Percentiles rank a stretch among this genome's conserved stretches.
These are phyloP conservation scores for Amorpha juglandis DNA, from an alignment of 2,888 invertebrate genomes.

Conservation along the genomic window DNA sequence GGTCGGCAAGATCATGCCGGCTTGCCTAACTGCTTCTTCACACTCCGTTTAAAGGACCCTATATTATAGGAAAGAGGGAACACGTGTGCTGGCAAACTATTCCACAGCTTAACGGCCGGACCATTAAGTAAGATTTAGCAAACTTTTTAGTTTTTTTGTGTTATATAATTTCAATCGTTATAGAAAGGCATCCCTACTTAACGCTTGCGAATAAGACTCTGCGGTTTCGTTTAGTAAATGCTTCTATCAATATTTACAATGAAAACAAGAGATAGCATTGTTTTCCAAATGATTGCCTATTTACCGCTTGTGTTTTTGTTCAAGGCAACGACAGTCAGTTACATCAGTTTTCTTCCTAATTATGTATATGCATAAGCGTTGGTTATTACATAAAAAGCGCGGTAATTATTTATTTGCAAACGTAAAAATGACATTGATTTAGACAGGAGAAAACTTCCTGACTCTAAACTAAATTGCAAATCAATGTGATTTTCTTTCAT, in stretches of 20 bases:
- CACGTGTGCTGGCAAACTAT: no score
- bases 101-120: no score
- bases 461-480: background rate
- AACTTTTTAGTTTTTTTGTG: background rate
- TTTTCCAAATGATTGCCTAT: slow-evolving; percentile 27
- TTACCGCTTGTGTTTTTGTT: background rate
- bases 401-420: slow-evolving; percentile 4
- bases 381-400: background rate
- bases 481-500: background rate
- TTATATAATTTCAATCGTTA: background rate
- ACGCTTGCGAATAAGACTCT: background rate
- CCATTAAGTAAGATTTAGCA: no score
- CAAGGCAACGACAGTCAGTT: slow-evolving; percentile 7
- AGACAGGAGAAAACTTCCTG: background rate
- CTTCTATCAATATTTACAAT: slow-evolving; percentile 23
- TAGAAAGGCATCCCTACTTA: slow-evolving; percentile 21
- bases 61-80: no score
- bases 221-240: background rate
- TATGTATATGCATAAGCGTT: background rate
- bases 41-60: no score
- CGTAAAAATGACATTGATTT: background rate
- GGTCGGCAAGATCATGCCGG: no score
- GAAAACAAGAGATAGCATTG: slow-evolving; percentile 39
- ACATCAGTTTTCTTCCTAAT: background rate
- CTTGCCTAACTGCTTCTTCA: no score